These are phyloP conservation scores for Alligator sinensis DNA, from an alignment of 2,113 vertebrate genomes.

Conservation along the genomic window DNA sequence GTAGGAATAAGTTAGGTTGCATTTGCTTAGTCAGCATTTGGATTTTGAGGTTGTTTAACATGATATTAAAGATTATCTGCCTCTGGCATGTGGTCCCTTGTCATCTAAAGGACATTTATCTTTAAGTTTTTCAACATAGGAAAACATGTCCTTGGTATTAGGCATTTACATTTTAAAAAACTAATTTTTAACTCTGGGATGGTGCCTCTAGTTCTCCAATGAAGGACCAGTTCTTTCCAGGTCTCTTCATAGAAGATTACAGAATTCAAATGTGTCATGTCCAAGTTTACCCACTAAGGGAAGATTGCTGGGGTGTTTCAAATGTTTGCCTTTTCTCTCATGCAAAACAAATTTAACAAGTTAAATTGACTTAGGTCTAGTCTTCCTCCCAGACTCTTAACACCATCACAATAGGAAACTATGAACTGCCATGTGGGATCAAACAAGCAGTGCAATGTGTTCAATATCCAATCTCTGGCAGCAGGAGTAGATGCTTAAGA, in stretches of 20 bases:
- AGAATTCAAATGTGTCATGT: neutral
- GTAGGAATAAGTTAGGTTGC: neutral
- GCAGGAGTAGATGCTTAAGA: neutral
- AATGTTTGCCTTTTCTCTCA: neutral
- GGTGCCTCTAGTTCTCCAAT: neutral
- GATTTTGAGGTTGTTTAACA: neutral
- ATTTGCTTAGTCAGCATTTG: neutral
- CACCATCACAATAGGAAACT: neutral
- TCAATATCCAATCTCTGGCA: neutral
- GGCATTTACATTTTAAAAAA: neutral
- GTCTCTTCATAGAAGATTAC: neutral
- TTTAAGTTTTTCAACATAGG: neutral
- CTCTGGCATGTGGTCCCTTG: neutral
- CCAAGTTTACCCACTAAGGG: neutral
- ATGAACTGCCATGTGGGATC: neutral
- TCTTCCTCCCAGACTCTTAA: neutral
- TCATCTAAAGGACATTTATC: neutral
- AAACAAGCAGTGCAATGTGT: neutral
- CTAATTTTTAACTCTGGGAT: neutral
- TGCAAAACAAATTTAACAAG: neutral
- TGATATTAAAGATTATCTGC: neutral
- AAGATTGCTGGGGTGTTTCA: neutral
- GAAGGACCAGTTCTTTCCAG: neutral
- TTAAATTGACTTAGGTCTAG: neutral
- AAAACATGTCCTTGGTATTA: neutral